A percentile compares a stretch with the other conserved stretches of the same genome.
phyloP scores from a whole-genome alignment of 2,113 vertebrate species.

The Pygoscelis adeliae region DNA sequence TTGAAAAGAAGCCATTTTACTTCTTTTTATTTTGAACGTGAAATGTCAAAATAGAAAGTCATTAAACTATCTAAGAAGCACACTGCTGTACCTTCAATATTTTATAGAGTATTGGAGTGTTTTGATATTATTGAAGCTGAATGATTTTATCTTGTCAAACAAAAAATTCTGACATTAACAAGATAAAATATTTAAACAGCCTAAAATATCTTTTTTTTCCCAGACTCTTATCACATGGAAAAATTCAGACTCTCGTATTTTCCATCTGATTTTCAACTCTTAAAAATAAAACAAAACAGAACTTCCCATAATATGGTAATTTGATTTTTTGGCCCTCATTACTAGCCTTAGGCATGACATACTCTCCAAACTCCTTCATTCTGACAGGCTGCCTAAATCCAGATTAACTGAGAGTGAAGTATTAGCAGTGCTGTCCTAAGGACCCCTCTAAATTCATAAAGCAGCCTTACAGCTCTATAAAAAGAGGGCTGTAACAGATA shows the following conservation, averaged over 20 bases:
- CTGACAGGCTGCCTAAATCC: not conserved
- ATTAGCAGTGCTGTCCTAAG: not conserved
- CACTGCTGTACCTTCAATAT: not conserved
- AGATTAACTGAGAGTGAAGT: not conserved
- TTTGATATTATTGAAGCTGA: not conserved
- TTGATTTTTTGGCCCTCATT: not conserved
- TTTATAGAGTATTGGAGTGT: not conserved
- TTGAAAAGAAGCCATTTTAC: not conserved
- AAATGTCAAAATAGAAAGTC: not conserved
- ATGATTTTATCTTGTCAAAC: not conserved
- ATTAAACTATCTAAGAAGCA: not conserved
- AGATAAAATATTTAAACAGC: not conserved
- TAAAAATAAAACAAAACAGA: not conserved
- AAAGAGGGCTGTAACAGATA: not conserved
- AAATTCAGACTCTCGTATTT: not conserved
- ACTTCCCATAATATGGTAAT: not conserved
- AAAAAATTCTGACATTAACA: not conserved
- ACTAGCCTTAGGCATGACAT: not conserved
- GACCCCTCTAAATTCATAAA: not conserved
- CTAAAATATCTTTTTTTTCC: not conserved
- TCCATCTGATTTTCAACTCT: not conserved
- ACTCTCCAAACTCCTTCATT: not conserved
- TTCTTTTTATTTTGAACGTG: not conserved
- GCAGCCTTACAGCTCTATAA: not conserved
- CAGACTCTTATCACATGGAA: not conserved